phyloP scores from a whole-genome alignment of 2,113 vertebrate species.

The Cyprinodon brontotheroides region DNA sequence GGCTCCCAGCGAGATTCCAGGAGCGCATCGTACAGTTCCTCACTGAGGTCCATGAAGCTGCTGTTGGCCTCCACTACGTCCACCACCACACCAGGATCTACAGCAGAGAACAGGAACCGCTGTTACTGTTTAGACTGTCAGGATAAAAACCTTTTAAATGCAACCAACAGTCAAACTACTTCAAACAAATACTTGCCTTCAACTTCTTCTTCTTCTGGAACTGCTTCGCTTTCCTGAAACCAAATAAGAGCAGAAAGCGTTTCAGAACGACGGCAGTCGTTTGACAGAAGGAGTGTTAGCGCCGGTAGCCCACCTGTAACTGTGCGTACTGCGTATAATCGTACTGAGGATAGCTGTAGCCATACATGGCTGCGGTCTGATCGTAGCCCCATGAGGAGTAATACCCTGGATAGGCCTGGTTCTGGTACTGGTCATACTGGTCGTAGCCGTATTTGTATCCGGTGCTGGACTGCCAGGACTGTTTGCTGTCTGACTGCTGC shows the following conservation, averaged over 20 bases:
- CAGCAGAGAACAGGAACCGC: not conserved
- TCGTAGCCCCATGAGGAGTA: slow-evolving; percentile 91
- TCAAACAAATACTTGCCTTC: slow-evolving; percentile 81
- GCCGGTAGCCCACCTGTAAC: slow-evolving; percentile 80
- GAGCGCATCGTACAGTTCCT: slow-evolving; percentile 91
- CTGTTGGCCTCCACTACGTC: slow-evolving; percentile 89
- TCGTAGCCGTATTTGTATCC: slow-evolving; percentile 81
- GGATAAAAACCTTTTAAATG: too few species aligned
- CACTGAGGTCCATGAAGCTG: slow-evolving; percentile 91
- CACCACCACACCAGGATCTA: slow-evolving; percentile 85
- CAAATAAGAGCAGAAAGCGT: not conserved
- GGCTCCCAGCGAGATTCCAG: slow-evolving; percentile 91
- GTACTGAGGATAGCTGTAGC: slow-evolving; percentile 89
- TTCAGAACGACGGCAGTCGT: not conserved
- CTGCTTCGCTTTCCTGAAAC: slow-evolving; percentile 84
- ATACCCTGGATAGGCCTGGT: slow-evolving; percentile 87
- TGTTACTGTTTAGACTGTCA: not conserved
- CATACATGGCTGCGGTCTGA: slow-evolving; percentile 85
- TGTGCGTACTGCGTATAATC: slow-evolving; percentile 86
- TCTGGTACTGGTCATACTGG: slow-evolving; percentile 86
- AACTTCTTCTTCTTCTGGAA: slow-evolving; percentile 85
- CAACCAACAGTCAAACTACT: not conserved
- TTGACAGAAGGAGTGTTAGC: not conserved
- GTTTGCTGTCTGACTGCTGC: slow-evolving; percentile 37
- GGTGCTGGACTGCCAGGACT: slow-evolving; percentile 82